Evolutionary conservation across 2,113 vertebrate species (phyloP).

Genomic region (Edolisoma coerulescens): DNA sequence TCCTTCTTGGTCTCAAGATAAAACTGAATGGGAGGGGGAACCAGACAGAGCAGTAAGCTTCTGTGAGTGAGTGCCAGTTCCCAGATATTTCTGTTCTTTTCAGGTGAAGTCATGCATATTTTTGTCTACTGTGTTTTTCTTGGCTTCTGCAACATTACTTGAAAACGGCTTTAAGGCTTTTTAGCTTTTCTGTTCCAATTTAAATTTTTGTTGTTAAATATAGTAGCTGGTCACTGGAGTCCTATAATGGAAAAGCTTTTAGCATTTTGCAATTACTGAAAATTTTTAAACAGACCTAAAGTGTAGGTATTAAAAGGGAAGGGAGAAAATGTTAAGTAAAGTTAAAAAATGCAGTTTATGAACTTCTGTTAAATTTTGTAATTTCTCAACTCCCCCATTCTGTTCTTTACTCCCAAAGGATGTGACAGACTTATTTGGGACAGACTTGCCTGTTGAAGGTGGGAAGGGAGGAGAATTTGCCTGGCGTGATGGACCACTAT

Average conservation of each 20-base stretch:
- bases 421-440: conserved; percentile 94
- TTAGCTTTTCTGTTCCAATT: background rate
- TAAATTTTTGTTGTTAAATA: background rate
- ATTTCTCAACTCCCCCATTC: background rate
- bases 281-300: background rate
- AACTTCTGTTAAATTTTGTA: background rate
- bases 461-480: conserved; percentile 96
- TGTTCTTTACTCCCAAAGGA: conserved; percentile 75
- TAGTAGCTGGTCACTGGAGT: background rate
- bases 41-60: background rate
- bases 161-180: background rate
- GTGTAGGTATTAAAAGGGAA: background rate
- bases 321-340: background rate
- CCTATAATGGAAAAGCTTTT: background rate
- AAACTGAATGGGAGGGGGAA: background rate
- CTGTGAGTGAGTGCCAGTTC: background rate
- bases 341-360: background rate
- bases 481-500: conserved; percentile 91
- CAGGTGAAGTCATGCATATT: background rate
- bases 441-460: conserved; percentile 95
- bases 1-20: background rate
- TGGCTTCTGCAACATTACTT: background rate
- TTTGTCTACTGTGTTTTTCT: background rate
- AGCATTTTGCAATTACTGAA: background rate
- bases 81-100: background rate